These are phyloP conservation scores for Neodiprion lecontei DNA, from an alignment of 1,140 invertebrate genomes.

Conservation along the genomic window DNA sequence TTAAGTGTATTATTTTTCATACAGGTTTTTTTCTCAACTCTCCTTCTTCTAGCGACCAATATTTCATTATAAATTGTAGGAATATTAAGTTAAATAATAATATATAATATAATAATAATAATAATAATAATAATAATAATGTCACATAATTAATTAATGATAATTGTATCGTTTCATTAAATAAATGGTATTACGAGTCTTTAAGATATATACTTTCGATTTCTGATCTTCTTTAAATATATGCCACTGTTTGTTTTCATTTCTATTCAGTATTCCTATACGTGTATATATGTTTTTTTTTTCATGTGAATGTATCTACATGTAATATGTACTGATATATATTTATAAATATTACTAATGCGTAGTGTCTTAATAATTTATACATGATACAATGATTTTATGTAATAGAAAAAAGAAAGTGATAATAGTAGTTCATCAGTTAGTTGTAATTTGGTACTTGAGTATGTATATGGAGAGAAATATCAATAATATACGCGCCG, in stretches of 20 bases:
- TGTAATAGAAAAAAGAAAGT: no score
- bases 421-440: no score
- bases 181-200: no score
- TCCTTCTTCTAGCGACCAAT: not conserved
- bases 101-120: not conserved
- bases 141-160: not conserved
- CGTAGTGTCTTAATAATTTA: not conserved
- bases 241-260: not conserved
- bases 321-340: not conserved
- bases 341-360: not conserved
- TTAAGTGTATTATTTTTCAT: no score
- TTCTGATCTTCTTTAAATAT: not conserved
- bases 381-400: not conserved
- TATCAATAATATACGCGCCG: no score
- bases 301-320: not conserved
- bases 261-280: not conserved
- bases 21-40: no score
- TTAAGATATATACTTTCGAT: not conserved
- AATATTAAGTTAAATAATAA: not conserved
- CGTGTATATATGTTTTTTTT: not conserved
- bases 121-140: not conserved
- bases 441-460: no score
- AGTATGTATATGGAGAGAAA: no score
- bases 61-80: not conserved
- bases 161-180: no score